A percentile compares a stretch with the other conserved stretches of the same genome.
Conservation (phyloP, 2,113 vertebrate genomes). For the Copsychus sechellarum region DNA sequence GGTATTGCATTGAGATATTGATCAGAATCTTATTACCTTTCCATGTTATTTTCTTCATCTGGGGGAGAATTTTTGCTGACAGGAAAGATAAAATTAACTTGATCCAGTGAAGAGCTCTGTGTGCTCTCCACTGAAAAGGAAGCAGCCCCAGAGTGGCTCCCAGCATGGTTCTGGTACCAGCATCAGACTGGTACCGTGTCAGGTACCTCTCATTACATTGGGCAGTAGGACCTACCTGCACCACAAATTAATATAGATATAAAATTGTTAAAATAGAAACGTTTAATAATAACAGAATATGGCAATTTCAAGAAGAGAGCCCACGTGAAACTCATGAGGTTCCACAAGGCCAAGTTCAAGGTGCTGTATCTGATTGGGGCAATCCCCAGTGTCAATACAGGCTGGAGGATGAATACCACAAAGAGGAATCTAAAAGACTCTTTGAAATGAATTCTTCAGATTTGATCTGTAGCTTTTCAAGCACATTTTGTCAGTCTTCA, state of each 20-base stretch:
- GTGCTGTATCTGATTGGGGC: background rate
- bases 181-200: background rate
- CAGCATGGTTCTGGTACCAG: background rate
- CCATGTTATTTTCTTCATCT: constrained; percentile 12
- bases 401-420: background rate
- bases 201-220: background rate
- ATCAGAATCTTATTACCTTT: constrained; percentile 9
- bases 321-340: background rate
- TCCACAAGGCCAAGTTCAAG: background rate
- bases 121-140: background rate
- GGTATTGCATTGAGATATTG: constrained; percentile 19
- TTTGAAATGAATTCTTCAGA: background rate
- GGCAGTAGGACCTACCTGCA: background rate
- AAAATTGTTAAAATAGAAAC: background rate
- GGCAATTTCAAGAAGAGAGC: background rate
- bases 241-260: background rate
- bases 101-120: background rate
- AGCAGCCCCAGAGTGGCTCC: background rate
- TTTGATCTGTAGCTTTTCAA: background rate
- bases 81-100: constrained; percentile 6
- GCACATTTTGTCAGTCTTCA: background rate
- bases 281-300: background rate
- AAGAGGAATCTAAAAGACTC: background rate
- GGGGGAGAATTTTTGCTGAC: background rate
- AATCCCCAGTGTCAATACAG: no score